These are phyloP conservation scores for Lasius platythorax DNA, from an alignment of 2,888 invertebrate species.

Conservation along the genomic window DNA sequence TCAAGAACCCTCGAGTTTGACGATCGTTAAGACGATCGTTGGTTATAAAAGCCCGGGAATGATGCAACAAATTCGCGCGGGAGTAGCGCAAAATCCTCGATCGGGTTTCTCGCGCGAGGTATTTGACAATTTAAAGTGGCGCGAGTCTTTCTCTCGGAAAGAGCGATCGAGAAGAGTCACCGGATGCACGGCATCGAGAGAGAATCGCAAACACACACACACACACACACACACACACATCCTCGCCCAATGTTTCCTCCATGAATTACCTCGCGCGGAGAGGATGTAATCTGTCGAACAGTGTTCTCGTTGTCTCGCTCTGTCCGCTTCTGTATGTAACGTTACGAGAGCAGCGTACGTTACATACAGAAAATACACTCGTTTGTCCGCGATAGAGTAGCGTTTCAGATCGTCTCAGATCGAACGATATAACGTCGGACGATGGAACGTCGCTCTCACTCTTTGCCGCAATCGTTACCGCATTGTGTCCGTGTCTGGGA, in stretches of 20 bases:
- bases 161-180: neutral
- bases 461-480: slow-evolving; percentile 31
- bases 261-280: slow-evolving; percentile 9
- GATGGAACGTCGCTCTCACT: slow-evolving; percentile 24
- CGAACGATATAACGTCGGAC: neutral
- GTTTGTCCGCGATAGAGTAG: neutral
- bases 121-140: neutral
- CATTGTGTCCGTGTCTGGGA: slow-evolving; percentile 11
- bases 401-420: neutral
- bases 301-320: neutral
- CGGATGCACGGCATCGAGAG: neutral
- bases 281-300: slow-evolving; percentile 11
- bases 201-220: neutral
- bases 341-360: neutral
- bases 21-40: neutral
- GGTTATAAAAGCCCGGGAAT: neutral
- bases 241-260: neutral
- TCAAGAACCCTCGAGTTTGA: neutral
- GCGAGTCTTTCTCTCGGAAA: neutral
- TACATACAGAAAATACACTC: neutral
- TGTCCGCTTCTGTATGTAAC: neutral
- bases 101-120: neutral
- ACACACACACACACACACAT: neutral
- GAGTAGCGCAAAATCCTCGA: neutral
- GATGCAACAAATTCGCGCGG: neutral